phyloP scores from a whole-genome alignment of 2,888 invertebrate genomes.

The Drosophila prostipennis region DNA sequence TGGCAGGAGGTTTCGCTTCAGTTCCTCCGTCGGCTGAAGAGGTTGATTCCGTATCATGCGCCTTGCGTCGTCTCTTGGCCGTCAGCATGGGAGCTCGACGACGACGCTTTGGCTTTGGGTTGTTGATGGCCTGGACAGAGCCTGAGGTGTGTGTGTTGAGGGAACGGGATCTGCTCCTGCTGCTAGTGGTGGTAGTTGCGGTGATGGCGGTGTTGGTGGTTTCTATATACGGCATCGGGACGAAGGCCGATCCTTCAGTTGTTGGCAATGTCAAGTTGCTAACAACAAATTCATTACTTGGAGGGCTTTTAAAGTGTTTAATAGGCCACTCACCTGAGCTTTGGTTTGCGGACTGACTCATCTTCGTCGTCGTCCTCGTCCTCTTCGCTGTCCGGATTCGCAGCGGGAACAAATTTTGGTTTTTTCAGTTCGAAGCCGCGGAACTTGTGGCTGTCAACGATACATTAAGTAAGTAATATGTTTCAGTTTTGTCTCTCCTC shows the following conservation, averaged over 20 bases:
- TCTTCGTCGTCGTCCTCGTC: constrained; percentile 59
- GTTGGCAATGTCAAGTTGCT: constrained; percentile 69
- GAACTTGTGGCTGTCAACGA: constrained; percentile 69
- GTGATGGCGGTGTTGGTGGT: constrained; percentile 25
- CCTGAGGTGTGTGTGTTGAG: constrained; percentile 70
- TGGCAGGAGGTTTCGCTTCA: not conserved
- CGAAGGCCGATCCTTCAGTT: constrained; percentile 62
- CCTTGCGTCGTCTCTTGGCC: constrained; percentile 46
- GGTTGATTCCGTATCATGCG: constrained; percentile 1
- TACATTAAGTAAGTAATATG: not conserved
- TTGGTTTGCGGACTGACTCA: constrained; percentile 55
- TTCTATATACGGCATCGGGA: constrained; percentile 47
- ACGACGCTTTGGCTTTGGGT: constrained; percentile 68
- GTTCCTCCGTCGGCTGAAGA: constrained; percentile 3
- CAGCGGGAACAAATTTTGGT: constrained; percentile 74
- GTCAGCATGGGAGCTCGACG: constrained; percentile 64
- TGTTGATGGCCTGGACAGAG: constrained; percentile 32
- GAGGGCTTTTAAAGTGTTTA: not conserved
- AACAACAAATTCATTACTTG: not conserved
- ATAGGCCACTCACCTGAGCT: constrained; percentile 52
- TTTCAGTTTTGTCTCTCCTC: not conserved
- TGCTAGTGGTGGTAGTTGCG: constrained; percentile 26
- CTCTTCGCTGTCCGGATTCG: constrained; percentile 71
- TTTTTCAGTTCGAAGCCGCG: constrained; percentile 79
- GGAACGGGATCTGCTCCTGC: constrained; percentile 31